Conservation (phyloP, 2,797 vertebrate genomes). For the Syngnathus acus region DNA sequence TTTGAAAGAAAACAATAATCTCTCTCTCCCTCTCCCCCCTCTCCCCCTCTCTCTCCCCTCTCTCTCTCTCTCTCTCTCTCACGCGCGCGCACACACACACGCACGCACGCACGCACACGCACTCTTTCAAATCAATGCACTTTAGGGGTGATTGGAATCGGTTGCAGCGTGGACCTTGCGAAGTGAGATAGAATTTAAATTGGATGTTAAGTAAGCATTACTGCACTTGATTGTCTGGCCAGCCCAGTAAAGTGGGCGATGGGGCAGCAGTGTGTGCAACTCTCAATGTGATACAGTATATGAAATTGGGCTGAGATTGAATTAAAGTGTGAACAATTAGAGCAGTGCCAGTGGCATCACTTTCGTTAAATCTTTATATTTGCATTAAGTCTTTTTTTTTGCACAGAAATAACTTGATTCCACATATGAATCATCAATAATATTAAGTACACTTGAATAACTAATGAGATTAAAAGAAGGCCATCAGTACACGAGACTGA, state of each 20-base stretch:
- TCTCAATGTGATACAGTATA: slow-evolving; percentile 49
- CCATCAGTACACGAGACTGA: not conserved
- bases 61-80: slow-evolving; percentile 13
- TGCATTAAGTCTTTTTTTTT: slow-evolving; percentile 1
- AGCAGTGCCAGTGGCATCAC: not conserved
- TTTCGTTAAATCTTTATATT: not conserved
- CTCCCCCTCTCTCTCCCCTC: slow-evolving; percentile 10
- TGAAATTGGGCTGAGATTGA: slow-evolving; percentile 72
- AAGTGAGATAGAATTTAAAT: slow-evolving; percentile 78
- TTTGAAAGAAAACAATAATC: slow-evolving; percentile 6
- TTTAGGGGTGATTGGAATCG: slow-evolving; percentile 61
- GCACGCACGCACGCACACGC: slow-evolving; percentile 13
- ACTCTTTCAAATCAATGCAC: slow-evolving; percentile 27
- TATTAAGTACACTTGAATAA: not conserved
- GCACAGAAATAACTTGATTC: not conserved
- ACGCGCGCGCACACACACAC: too few species aligned
- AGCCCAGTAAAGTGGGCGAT: slow-evolving; percentile 52
- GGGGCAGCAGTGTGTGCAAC: slow-evolving; percentile 42
- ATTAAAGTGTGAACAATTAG: slow-evolving; percentile 56
- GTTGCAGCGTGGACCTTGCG: slow-evolving; percentile 53
- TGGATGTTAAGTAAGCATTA: slow-evolving; percentile 81
- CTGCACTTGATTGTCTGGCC: slow-evolving; percentile 68
- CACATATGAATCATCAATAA: not conserved
- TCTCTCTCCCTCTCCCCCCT: not conserved
- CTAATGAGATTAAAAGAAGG: not conserved